Base-by-base conservation (phyloP, 1,140 invertebrate genomes). In the Polyergus mexicanus region DNA sequence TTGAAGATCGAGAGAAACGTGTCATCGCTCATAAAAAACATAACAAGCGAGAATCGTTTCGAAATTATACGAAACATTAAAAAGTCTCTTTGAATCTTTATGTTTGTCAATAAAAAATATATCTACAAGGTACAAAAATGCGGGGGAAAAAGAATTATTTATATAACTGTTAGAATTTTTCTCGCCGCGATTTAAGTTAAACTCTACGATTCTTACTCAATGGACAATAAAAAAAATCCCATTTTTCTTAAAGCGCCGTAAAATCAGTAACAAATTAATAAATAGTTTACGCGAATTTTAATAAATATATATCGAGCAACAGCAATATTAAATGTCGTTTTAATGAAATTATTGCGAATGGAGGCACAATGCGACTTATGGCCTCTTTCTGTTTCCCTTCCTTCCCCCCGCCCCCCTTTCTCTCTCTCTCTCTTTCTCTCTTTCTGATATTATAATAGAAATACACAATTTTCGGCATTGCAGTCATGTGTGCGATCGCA, bases 361-460 rank as follows among this genome's bases (percentile, higher is more conserved):
- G 16, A 13, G 44, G 65, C 54, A 83, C 76, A 81, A 71, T 85
- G 28, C 78, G 75, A 80, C 56, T 85, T 76, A 84, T 74, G 22
- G 69, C 54, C 54, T 47, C 25, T 56, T 32, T 32, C 3, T 32
- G 3, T 32, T n/a, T n/a, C n/a, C n/a, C n/a, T n/a, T n/a, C n/a
- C 25, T 28, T 28, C 25, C 25, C 1, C 25, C 25, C 25, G 1
- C 1, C 25, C 25, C 25, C 25, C 38, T 71, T 47, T 62, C 56
- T 47, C 3, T 32, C 60, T 32, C 62, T 78, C 51, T 71, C 35
- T 63, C 44, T 51, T 16, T 19, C 28, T 35, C 62, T 62, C 4
- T 51, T 51, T 54, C n/a, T 25, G 25, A 83, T 71, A 75, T 68
- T 77, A 85, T 90, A 86, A 86, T 86, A 72, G 85, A 84, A 86